A percentile compares a stretch with the other conserved stretches of the same genome.
Conservation (phyloP, 2,888 invertebrate species). For the Aspidapion aeneum region DNA sequence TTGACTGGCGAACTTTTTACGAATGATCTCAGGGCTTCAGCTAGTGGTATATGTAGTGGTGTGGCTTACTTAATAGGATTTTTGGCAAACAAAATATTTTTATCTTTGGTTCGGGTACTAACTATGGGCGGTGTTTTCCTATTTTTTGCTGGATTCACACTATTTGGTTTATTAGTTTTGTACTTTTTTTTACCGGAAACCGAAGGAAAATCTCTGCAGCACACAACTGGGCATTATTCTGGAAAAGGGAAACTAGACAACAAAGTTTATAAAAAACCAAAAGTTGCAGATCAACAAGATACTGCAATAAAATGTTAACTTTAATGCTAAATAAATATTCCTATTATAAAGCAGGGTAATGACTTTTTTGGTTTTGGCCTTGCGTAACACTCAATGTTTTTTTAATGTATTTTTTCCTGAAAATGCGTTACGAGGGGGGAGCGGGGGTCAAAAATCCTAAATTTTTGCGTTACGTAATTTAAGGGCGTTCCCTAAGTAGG, state of each 20-base stretch:
- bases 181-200: constrained; percentile 76
- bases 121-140: constrained; percentile 70
- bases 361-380: too few relatives aligned
- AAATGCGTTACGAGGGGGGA: too few relatives aligned
- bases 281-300: too few relatives aligned
- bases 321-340: too few relatives aligned
- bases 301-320: too few relatives aligned
- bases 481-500: too few relatives aligned
- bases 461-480: too few relatives aligned
- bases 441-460: too few relatives aligned
- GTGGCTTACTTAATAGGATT: constrained; percentile 74
- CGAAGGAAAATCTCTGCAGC: constrained; percentile 68
- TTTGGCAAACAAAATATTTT: constrained; percentile 68
- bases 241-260: constrained; percentile 54
- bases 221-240: constrained; percentile 67
- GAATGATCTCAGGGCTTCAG: constrained; percentile 63
- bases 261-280: constrained; percentile 35
- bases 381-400: too few relatives aligned
- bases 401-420: too few relatives aligned
- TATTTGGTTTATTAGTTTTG: constrained; percentile 59
- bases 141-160: constrained; percentile 61
- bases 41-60: constrained; percentile 69
- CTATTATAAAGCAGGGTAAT: too few relatives aligned
- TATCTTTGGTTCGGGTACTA: constrained; percentile 58
- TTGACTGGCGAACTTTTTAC: constrained; percentile 74